Base-by-base conservation (phyloP, 1,140 invertebrate genomes). In the Venturia canescens region DNA sequence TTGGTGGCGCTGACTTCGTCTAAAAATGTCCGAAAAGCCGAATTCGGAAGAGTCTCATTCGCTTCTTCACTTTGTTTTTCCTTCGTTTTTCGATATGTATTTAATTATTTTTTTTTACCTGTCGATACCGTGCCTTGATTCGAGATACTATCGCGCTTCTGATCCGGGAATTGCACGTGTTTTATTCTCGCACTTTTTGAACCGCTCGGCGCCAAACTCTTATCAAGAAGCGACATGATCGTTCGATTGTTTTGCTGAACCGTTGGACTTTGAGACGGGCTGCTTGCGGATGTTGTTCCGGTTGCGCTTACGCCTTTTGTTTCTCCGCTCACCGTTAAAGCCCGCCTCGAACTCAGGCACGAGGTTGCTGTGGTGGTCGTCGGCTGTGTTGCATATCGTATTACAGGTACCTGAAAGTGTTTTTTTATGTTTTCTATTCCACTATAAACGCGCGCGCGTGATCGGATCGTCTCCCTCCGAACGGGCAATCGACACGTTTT, bases 131-230 rank as follows among this genome's bases (percentile, higher is more conserved):
- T 76, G 16, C 31, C 34, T 38, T 66, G 60, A 60, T 66, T 66
- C 31, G 66, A 60, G 18, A 76, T 60, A 31, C 53, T 76, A 0
- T 53, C 70, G 60, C 60, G 18, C 71, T 57, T 76, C 6, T 77
- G 85, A 72, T 91, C 90, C 7, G 90, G 90, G 81, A 92, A 92
- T 34, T 92, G 89, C 0, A 92, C 91, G 78, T 91, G 90, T 67
- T 92, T 92, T n/a, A n/a, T n/a, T 44, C 87, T 87, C 0, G 84
- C 63, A 26, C 82, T 48, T 53, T 85, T 84, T 0, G 72, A n/a
- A 3, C 77, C 82, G 9, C n/a, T 23, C 1, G 21, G 9, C 44
- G 57, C 66, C n/a, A 63, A 18, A 50, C 34, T 77, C n/a, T 77
- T 77, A 31, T 77, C 75, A 3, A 60, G 44, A 6, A 26, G 16